Evolutionary conservation across 1,140 invertebrate genomes (phyloP).

Genomic region (Thereuonema tuberculata): DNA sequence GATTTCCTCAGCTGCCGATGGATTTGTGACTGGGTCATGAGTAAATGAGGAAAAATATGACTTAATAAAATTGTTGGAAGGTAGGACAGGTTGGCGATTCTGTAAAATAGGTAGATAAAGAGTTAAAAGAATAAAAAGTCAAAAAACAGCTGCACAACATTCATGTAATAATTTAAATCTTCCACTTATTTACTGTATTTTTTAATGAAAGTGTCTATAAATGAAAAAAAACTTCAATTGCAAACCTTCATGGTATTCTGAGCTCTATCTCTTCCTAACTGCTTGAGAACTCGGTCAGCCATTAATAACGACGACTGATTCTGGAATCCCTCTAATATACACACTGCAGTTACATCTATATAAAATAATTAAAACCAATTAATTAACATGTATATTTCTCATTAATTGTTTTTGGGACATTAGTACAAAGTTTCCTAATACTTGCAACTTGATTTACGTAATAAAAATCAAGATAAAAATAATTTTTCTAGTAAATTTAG

Average conservation of each 20-base stretch:
- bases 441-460: conserved; percentile 5
- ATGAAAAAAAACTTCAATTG: too few species aligned
- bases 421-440: conserved; percentile 7
- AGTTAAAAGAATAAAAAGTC: too few species aligned
- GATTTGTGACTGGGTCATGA: conserved; percentile 63
- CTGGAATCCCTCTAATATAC: conserved; percentile 74
- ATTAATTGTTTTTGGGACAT: neutral
- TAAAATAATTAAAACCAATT: conserved; percentile 13
- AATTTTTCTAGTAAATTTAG: too few species aligned
- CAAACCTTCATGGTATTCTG: conserved; percentile 25
- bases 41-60: conserved; percentile 74
- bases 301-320: conserved; percentile 59
- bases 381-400: neutral
- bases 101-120: too few species aligned
- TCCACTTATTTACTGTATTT: neutral
- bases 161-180: too few species aligned
- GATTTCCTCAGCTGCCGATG: too few species aligned
- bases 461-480: too few species aligned
- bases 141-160: too few species aligned
- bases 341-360: conserved; percentile 72
- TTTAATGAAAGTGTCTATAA: too few species aligned
- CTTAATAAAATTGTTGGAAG: conserved; percentile 67
- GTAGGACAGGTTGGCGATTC: conserved; percentile 51
- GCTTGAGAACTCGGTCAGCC: conserved; percentile 73
- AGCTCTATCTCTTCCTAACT: conserved; percentile 40